Evolutionary conservation across 2,888 invertebrate genomes (phyloP).

Genomic region (Yponomeuta sedellus): DNA sequence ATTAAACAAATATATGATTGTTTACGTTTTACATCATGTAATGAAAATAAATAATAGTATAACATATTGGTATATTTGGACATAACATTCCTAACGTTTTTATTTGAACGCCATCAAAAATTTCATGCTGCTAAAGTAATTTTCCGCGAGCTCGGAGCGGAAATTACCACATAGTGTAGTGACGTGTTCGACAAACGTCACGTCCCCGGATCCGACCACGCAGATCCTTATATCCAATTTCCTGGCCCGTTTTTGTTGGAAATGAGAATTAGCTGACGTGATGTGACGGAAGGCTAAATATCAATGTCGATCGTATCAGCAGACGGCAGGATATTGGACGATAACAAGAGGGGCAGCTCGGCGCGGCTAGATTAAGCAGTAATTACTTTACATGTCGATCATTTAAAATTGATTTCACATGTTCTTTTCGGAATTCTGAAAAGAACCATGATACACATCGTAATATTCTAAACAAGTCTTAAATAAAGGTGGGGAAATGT

Average conservation of each 20-base stretch:
- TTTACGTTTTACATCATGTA: too few species aligned
- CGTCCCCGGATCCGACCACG: constrained; percentile 70
- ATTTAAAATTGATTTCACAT: too few species aligned
- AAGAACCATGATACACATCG: too few species aligned
- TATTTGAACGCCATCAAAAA: constrained; percentile 3
- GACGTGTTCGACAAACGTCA: constrained; percentile 76
- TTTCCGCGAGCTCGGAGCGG: constrained; percentile 71
- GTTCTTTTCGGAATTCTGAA: too few species aligned
- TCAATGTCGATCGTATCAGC: constrained; percentile 51
- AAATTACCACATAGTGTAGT: constrained; percentile 76
- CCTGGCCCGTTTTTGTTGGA: constrained; percentile 71
- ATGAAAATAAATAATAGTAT: too few species aligned
- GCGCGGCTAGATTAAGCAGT: not conserved
- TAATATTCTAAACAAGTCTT: too few species aligned
- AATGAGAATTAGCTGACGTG: constrained; percentile 73
- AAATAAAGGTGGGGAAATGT: not conserved
- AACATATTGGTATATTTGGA: too few species aligned
- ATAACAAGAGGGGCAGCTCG: constrained; percentile 7
- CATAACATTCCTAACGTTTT: not conserved
- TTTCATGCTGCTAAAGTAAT: constrained; percentile 72
- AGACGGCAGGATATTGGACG: constrained; percentile 16
- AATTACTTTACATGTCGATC: not conserved
- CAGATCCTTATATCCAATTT: constrained; percentile 77
- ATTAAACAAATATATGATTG: too few species aligned
- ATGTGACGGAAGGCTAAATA: constrained; percentile 66